Conservation (phyloP, 2,888 invertebrate genomes). For the Corbicula japonica region DNA sequence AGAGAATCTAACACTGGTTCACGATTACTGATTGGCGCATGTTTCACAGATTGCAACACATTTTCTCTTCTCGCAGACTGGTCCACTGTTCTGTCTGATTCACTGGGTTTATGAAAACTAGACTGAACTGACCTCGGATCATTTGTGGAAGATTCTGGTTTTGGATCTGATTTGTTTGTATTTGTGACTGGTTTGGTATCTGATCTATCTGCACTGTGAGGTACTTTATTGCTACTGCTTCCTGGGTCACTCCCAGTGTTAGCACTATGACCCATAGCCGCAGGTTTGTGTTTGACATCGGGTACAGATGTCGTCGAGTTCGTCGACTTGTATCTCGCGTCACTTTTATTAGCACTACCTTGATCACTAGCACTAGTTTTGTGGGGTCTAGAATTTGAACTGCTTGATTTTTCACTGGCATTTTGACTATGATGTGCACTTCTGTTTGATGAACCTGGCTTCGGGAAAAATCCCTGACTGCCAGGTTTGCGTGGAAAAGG, state of each 20-base stretch:
- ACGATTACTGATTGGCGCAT: conserved; percentile 21
- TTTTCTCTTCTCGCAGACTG: conserved; percentile 23
- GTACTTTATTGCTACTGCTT: conserved; percentile 11
- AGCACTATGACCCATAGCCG: conserved; percentile 6
- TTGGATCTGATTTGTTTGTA: conserved; percentile 32
- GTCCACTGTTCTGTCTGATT: conserved; percentile 7
- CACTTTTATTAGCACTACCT: conserved; percentile 28
- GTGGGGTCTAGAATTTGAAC: conserved; percentile 8
- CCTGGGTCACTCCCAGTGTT: conserved; percentile 12
- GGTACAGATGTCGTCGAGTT: background rate
- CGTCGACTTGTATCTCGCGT: conserved; percentile 13
- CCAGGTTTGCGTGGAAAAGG: conserved; percentile 43
- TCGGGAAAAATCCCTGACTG: conserved; percentile 8
- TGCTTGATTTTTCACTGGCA: conserved; percentile 1
- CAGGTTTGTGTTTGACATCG: conserved; percentile 22
- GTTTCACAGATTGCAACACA: conserved; percentile 30
- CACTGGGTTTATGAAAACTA: background rate
- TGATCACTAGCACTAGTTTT: conserved; percentile 28
- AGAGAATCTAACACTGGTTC: conserved; percentile 51
- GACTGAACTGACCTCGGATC: too few relatives aligned
- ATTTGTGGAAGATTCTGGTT: conserved; percentile 19
- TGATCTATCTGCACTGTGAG: conserved; percentile 10
- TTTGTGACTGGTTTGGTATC: background rate
- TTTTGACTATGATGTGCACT: conserved; percentile 5
- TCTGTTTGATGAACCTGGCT: conserved; percentile 2